Evolutionary conservation across 2,888 invertebrate genomes (phyloP), one percentile per base, ranked within the genome.

Genomic region (Miltochrista miniata): DNA sequence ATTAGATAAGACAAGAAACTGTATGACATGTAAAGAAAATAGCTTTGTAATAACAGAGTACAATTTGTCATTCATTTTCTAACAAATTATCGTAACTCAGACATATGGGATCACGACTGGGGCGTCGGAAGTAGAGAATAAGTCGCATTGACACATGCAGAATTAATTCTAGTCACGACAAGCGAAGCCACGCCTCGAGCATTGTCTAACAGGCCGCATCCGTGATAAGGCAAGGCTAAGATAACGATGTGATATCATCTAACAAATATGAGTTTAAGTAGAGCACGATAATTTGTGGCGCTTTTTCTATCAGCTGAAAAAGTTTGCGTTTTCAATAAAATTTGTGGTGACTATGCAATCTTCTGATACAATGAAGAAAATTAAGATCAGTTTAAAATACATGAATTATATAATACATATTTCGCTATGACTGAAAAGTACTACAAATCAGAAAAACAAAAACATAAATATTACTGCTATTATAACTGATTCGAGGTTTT

Each of bases 121-220:
- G 68, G 70, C 76, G 72, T 84, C 87, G 86, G 86, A 86, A 85
- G 83, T 85, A 72, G 66, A 63, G 59, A 70, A 73, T 67, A 64
- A 79, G 66, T 76, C 74, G 72, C 79, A 81, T 83, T 85, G 87
- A 87, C 86, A 85, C 83, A 82, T 79, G 80, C 79, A 79, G 78
- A 83, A 85, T 83, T 82, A 82, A 83, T 81, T 79, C 80, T 49
- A 85, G 85, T 89, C 89, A 88, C 88, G 89, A 87, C 73, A 63
- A 72, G 70, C 60, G 68, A 56, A 72, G 68, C 81, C 86, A 84
- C 88, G 87, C 89, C 89, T 76, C 69, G 54, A 67, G 79, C 79
- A 84, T 87, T 85, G 87, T 87, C 81, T 84, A 80, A 81, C 76
- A 68, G 79, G 76, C 58, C 55, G 70, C 77, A 76, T 81, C 83